Evolutionary conservation across 2,797 vertebrate species (phyloP), one percentile per base, ranked within the genome.

Genomic region (Eutrigla gurnardus): DNA sequence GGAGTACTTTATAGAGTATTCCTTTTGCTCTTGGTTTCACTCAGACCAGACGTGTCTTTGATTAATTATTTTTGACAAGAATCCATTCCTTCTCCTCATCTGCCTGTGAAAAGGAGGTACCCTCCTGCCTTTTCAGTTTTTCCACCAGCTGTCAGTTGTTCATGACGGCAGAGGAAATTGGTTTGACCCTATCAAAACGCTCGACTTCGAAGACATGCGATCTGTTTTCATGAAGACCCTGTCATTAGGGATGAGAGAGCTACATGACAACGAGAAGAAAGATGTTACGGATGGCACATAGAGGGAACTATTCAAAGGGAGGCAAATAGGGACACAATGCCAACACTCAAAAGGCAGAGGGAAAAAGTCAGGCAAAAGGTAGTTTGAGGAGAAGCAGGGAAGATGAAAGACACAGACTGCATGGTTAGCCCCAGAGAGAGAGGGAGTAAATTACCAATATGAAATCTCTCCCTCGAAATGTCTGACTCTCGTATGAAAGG

Each of bases 1-100:
- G 18, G 67, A 70, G 35, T 4, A 10, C 37, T 68, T 81, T 43
- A 68, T 14, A 18, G 9, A 78, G 36, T 15, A 46, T 68, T 78
- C 40, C 6, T 61, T 67, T 67, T 17, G 15, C 57, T 70, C 55
- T 37, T 72, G 25, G 47, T 63, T 84, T 73, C 25, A 52, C 54
- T 82, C 53, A 49, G 60, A 18, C 70, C 47, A 73, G 55, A 74
- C 14, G 61, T 80, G 52, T 63, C 43, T 86, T 81, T 85, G 76
- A 89, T 85, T 84, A 63, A 79, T 90, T 89, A 77, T 76, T 78
- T 85, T 72, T 72, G 62, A 83, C 39, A 75, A 63, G 58, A 43
- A 83, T 77, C 79, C 80, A 47, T 82, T 70, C 71, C 69, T 68
- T 73, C 37, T 33, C 58, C 66, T 86, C 59, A 86, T 86, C 54